Evolutionary conservation across 2,888 invertebrate species (phyloP), one percentile per base, ranked within the genome.

Genomic region (Tuberolachnus salignus): DNA sequence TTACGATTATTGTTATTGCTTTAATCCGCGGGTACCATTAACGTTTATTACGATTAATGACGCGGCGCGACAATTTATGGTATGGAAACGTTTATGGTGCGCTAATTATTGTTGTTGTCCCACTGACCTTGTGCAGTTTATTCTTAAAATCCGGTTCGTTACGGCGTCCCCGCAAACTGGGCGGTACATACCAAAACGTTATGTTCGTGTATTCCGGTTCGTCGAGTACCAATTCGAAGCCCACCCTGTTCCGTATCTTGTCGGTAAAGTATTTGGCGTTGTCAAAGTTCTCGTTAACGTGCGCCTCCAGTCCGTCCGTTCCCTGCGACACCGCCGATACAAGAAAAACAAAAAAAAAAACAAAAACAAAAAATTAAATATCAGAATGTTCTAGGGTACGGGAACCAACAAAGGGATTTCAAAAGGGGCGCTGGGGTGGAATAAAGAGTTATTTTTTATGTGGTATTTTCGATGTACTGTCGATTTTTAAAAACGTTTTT

Each of bases 121-220:
- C 13, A 49, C 6, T 49, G 83, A 86, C 90, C 86, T 89, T 90
- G 85, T 94, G 91, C 69, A 95, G 85, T 83, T 89, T 89, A 82
- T 90, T 88, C 82, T 88, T 88, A 84, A 88, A 92, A 83, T 89
- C 89, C 34, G 87, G 85, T 59, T 88, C 88, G 80, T 88, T 85
- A 82, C 84, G 88, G 82, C 84, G 86, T 66, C 86, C 89, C 82
- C 90, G 88, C 82, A 90, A 88, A 84, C 90, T 91, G n/a, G 89
- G 89, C 0, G 98, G 97, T 16, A 96, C 86, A 85, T 96, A 98
- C 97, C 97, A 98, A 86, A 98, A 98, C 86, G 96, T 96, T 11
- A 98, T 90, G 85, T 98, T 98, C 3, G 96, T 94, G 84, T 93
- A 97, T 86, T 98, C 94, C 0, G 97, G 97, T 83, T 94, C 87